These are phyloP conservation scores for Pachyrhynchus sulphureomaculatus DNA, from an alignment of 1,140 invertebrate species.

Conservation along the genomic window DNA sequence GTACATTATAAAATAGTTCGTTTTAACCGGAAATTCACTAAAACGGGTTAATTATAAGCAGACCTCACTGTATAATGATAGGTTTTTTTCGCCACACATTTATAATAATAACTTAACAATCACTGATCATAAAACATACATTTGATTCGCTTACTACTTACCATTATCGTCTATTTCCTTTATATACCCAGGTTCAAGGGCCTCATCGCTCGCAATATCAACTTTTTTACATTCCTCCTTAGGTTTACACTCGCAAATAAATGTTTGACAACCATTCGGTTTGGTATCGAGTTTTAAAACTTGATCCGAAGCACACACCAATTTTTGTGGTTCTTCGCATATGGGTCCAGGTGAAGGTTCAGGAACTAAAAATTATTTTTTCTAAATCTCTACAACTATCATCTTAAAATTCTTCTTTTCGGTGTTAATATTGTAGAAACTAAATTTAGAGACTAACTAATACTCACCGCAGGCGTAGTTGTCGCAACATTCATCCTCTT, in stretches of 20 bases:
- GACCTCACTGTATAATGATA: no score
- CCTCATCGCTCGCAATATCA: conserved; percentile 49
- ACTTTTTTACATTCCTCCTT: conserved; percentile 64
- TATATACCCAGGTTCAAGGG: conserved; percentile 58
- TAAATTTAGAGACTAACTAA: no score
- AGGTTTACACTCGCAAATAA: conserved; percentile 72
- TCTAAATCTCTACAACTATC: conserved; percentile 9
- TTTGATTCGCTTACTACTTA: no score
- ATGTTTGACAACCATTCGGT: conserved; percentile 63
- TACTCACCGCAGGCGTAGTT: conserved; percentile 65
- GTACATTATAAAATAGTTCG: no score
- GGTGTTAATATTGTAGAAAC: no score
- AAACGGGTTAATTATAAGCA: no score
- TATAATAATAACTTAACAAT: no score
- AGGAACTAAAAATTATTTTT: conserved; percentile 51
- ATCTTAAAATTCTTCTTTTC: not conserved
- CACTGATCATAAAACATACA: no score
- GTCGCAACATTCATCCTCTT: conserved; percentile 65
- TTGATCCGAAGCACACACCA: conserved; percentile 70
- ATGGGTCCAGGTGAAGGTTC: conserved; percentile 53
- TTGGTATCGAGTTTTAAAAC: conserved; percentile 63
- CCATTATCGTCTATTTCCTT: conserved; percentile 38
- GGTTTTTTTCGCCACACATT: no score
- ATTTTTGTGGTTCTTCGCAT: conserved; percentile 64
- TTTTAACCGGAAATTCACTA: no score